Evolutionary conservation across 2,888 invertebrate species (phyloP).

Genomic region (Tenthredo mesomela): DNA sequence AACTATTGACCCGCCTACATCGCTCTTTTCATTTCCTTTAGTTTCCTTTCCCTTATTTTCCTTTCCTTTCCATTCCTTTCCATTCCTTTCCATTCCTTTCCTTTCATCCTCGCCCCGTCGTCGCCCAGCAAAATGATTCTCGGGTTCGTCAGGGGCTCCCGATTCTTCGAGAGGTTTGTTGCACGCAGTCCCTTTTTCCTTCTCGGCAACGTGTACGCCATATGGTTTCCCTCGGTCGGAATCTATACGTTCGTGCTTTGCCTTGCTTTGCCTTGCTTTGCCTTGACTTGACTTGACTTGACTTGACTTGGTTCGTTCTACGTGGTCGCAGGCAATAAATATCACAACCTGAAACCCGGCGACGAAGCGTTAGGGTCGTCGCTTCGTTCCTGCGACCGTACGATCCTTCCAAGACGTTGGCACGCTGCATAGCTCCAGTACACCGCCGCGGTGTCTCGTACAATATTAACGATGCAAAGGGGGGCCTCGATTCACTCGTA

Average conservation of each 20-base stretch:
- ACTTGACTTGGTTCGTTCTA: not conserved
- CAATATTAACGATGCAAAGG: slow-evolving; percentile 33
- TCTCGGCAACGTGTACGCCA: slow-evolving; percentile 61
- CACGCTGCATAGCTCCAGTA: not conserved
- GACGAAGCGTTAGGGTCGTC: slow-evolving; percentile 60
- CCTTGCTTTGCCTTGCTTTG: not conserved
- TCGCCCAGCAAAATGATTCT: not conserved
- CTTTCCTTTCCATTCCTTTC: not conserved
- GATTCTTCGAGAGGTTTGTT: not conserved
- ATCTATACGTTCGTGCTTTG: slow-evolving; percentile 48
- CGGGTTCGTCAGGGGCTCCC: not conserved
- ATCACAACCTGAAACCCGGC: slow-evolving; percentile 64
- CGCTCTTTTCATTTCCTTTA: not conserved
- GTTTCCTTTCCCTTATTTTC: not conserved
- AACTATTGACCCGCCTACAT: slow-evolving; percentile 42
- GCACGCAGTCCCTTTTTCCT: not conserved
- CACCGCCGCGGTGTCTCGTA: not conserved
- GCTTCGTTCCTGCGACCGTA: slow-evolving; percentile 47
- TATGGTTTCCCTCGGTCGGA: slow-evolving; percentile 66
- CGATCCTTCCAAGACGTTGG: slow-evolving; percentile 26
- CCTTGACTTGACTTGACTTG: not conserved
- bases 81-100: not conserved
- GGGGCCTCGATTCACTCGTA: slow-evolving; percentile 18
- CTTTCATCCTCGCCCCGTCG: slow-evolving; percentile 2
- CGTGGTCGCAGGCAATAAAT: slow-evolving; percentile 63